Base-by-base conservation (phyloP, 2,113 vertebrate genomes). In the Salvator merianae region DNA sequence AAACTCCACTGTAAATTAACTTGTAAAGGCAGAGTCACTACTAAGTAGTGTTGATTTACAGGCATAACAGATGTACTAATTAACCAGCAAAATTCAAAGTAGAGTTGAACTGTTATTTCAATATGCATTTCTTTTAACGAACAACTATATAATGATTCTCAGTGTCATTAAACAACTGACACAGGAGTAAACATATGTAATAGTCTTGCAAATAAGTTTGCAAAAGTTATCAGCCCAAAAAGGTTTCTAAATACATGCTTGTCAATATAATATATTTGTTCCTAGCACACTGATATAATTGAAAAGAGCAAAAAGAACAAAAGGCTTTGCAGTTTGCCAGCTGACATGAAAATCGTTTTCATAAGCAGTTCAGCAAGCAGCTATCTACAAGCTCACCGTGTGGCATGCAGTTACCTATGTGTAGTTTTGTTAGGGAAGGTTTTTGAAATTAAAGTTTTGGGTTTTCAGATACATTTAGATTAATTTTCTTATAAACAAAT, bases 151-250 rank as follows among this genome's bases (percentile, higher is more conserved):
- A 59, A 16, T 71, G 32, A 2, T 73, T 72, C 24, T n/a, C n/a
- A 72, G 16, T 34, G 14, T 34, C 55, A 28, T 30, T 38, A 40
- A 38, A 28, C 55, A 78, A 78, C 73, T 20, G 40, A 76, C 7
- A 32, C 3, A 78, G 50, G n/a, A 63, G 63, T 62, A 36, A 75
- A 65, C n/a, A 83, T 79, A 63, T 73, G 63, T 47, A 34, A 55
- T 59, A 83, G 10, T 78, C 18, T 75, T 90, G 32, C 10, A 59
- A 86, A 38, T 71, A 71, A 68, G 26, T 14, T 8, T 66, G 50
- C 40, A 53, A 43, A 36, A 6, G 0, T 32, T 69, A 47, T 26
- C 68, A 80, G 78, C n/a, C 12, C 30, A 50, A 7, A 50, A 50
- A 50, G 47, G 47, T 50, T 50, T 50, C 47, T 12, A 50, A 50